phyloP scores from a whole-genome alignment of 2,888 invertebrate genomes.

The Nomada ruficornis region DNA sequence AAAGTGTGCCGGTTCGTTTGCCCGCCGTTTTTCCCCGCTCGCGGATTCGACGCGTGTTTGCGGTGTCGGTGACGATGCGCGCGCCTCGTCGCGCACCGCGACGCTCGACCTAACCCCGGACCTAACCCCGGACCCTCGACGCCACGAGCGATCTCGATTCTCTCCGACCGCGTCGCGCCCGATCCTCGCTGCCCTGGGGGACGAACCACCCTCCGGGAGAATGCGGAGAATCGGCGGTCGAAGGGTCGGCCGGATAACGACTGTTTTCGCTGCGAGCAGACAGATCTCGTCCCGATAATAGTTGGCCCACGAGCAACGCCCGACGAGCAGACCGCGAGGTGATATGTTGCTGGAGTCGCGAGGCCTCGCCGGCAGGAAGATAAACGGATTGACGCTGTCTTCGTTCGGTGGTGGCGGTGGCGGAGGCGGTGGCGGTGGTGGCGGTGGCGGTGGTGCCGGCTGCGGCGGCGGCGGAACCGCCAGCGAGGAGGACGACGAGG shows the following conservation, averaged over 20 bases:
- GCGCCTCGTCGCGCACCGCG: conserved; percentile 46
- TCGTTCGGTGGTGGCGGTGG: conserved; percentile 82
- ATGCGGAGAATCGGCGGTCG: conserved; percentile 67
- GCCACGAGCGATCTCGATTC: neutral
- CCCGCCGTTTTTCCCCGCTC: conserved; percentile 14
- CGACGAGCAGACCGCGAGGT: conserved; percentile 68
- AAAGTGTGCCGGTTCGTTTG: neutral
- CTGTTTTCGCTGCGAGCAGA: neutral
- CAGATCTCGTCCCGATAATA: conserved; percentile 37
- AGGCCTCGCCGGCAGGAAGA: conserved; percentile 83
- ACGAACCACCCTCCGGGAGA: conserved; percentile 17
- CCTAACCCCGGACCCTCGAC: conserved; percentile 33
- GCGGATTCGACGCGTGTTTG: neutral
- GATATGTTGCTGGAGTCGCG: conserved; percentile 84
- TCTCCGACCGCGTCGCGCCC: neutral
- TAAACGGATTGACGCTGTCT: conserved; percentile 84
- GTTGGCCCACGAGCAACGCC: conserved; percentile 42
- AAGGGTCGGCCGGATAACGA: conserved; percentile 19
- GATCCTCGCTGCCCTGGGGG: neutral
- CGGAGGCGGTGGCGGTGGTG: conserved; percentile 81
- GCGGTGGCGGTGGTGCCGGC: conserved; percentile 84
- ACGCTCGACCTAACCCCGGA: conserved; percentile 42
- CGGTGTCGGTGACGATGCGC: conserved; percentile 56
- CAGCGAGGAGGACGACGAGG: conserved; percentile 89
- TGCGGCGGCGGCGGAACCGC: conserved; percentile 85